These are phyloP conservation scores for Muntiacus muntjak DNA, from an alignment of 2,113 vertebrate genomes.

Conservation along the genomic window DNA sequence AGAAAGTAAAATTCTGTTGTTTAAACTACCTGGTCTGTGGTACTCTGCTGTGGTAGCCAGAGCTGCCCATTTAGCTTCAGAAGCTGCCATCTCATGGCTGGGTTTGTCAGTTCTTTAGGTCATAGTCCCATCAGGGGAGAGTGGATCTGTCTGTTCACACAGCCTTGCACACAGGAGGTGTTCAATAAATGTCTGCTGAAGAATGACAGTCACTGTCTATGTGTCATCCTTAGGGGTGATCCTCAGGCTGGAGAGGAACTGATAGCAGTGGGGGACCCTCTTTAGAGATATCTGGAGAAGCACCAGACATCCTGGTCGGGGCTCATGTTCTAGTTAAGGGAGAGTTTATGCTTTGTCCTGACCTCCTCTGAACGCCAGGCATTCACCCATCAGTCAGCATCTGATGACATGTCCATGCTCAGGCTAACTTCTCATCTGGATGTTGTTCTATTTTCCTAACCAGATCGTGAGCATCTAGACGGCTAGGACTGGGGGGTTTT, in stretches of 20 bases:
- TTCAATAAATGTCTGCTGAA: neutral
- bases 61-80: neutral
- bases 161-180: neutral
- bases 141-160: neutral
- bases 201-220: neutral
- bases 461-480: neutral
- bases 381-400: too few relatives aligned
- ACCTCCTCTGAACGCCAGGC: neutral
- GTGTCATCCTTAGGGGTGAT: neutral
- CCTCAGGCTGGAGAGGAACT: neutral
- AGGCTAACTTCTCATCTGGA: neutral
- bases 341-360: accelerated
- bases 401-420: too few relatives aligned
- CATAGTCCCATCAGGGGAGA: neutral
- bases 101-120: neutral
- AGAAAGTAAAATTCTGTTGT: neutral
- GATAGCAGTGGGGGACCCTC: accelerated
- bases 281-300: neutral
- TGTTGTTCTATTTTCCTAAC: neutral
- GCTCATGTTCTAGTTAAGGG: neutral
- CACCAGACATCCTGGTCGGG: neutral
- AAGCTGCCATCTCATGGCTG: neutral
- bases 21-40: neutral
- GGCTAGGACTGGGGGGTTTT: neutral
- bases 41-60: neutral